These are phyloP conservation scores for Smutsia temminckii DNA, from an alignment of 2,797 vertebrate species.

Conservation along the genomic window DNA sequence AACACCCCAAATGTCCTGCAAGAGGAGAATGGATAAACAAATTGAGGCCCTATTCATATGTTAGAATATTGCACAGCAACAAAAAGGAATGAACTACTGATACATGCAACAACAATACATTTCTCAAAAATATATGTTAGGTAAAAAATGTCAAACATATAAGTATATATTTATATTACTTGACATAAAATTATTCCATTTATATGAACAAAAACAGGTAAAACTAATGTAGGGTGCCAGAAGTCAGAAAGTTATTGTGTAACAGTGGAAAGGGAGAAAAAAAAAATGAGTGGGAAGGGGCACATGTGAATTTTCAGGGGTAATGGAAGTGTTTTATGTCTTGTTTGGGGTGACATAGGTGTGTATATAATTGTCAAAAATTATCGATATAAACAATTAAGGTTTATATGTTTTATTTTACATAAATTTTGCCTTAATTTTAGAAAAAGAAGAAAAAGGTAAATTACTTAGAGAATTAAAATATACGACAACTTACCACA, in stretches of 20 bases:
- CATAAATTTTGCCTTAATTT: neutral
- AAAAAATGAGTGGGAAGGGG: neutral
- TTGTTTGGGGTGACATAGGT: neutral
- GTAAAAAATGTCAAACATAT: neutral
- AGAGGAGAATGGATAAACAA: neutral
- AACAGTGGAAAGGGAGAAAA: neutral
- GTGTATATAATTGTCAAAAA: neutral
- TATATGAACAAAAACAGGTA: neutral
- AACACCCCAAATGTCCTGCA: neutral
- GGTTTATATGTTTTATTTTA: neutral
- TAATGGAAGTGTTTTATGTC: neutral
- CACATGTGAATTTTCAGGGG: neutral
- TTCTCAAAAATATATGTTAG: neutral
- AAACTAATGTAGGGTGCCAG: neutral
- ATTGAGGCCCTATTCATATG: neutral
- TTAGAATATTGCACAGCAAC: neutral
- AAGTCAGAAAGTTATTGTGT: neutral
- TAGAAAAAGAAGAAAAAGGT: neutral
- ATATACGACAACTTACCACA: neutral
- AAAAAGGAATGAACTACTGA: neutral
- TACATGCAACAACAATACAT: neutral
- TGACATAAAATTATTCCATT: neutral
- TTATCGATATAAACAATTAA: neutral
- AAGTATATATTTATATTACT: neutral
- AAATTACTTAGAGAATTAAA: slow-evolving; percentile 25